phyloP scores from a whole-genome alignment of 2,797 vertebrate species.

The Miichthys miiuy region DNA sequence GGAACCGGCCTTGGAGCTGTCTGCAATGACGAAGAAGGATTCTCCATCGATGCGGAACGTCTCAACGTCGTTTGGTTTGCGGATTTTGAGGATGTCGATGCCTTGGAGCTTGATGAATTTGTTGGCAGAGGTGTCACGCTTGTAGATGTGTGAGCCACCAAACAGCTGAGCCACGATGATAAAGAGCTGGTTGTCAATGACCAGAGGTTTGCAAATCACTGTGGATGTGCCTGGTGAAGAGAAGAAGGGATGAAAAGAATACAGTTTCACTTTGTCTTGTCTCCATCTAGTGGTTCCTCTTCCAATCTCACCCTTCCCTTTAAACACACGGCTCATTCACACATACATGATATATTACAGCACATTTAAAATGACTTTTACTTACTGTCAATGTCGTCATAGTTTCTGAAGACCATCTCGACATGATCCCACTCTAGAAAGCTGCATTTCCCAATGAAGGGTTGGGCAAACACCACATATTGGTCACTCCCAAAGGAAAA shows the following conservation, averaged over 20 bases:
- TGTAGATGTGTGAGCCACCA: constrained; percentile 98
- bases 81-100: constrained; percentile 97
- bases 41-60: constrained; percentile 95
- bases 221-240: constrained; percentile 90
- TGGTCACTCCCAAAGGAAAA: constrained; percentile 93
- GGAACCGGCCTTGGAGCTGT: constrained; percentile 98
- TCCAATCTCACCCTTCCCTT: not conserved
- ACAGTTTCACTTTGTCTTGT: constrained; percentile 19
- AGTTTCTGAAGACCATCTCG: constrained; percentile 97
- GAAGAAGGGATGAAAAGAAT: constrained; percentile 5
- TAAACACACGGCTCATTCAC: constrained; percentile 7
- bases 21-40: constrained; percentile 94
- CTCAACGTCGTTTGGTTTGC: constrained; percentile 98
- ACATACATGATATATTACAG: not conserved
- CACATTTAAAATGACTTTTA: not conserved
- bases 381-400: constrained; percentile 96
- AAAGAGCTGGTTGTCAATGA: constrained; percentile 95
- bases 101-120: constrained; percentile 99
- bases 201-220: constrained; percentile 96
- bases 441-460: constrained; percentile 95
- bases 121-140: constrained; percentile 94
- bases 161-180: constrained; percentile 97
- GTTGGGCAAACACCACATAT: constrained; percentile 96
- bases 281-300: constrained; percentile 48
- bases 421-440: constrained; percentile 99